Base-by-base conservation (phyloP, 2,113 vertebrate genomes). In the Amblyornis subalaris region DNA sequence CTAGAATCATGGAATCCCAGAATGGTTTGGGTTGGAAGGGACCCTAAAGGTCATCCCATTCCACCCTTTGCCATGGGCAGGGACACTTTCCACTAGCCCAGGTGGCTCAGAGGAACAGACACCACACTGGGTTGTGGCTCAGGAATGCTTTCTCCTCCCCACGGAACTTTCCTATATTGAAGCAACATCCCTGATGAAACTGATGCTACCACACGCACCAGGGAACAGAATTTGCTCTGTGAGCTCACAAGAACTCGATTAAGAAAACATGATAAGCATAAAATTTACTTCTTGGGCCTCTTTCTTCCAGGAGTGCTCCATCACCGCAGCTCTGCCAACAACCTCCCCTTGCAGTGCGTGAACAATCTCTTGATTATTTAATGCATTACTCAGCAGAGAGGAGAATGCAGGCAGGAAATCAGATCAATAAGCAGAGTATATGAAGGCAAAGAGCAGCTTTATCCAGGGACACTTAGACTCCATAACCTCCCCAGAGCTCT, bases 81-180 rank as follows among this genome's bases (percentile, higher is more conserved):
- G 26, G 22, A 38, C 33, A 36, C 21, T 8, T 44, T 20, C 44
- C 64, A 45, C 6, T 1, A 19, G 47, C 38, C 28, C 54, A 77
- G 54, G 45, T 0, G 26, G 45, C 64, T 16, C 54, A 53, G 47
- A 69, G n/a, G 40, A 76, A 33, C 29, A 47, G 33, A 40, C 42
- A 35, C 23, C 69, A 71, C 14, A 4, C n/a, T 35, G 71, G 45
- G 7, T 0, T 18, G 13, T 36, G 53, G 22, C 58, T 53, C 58
- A 36, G 53, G 23, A 89, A 36, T 8, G 29, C 11, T 53, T 9
- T 4, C 1, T 5, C 3, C 7, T 3, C 8, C 1, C 0, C 26
- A 42, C 20, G 26, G 36, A 47, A 18, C 11, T 51, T 24, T 53
- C 53, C 62, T 12, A 2, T 23, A 29, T 0, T 21, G 57, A 45